These are phyloP conservation scores for Danionella dracula DNA, from an alignment of 2,797 vertebrate species.

Conservation along the genomic window DNA sequence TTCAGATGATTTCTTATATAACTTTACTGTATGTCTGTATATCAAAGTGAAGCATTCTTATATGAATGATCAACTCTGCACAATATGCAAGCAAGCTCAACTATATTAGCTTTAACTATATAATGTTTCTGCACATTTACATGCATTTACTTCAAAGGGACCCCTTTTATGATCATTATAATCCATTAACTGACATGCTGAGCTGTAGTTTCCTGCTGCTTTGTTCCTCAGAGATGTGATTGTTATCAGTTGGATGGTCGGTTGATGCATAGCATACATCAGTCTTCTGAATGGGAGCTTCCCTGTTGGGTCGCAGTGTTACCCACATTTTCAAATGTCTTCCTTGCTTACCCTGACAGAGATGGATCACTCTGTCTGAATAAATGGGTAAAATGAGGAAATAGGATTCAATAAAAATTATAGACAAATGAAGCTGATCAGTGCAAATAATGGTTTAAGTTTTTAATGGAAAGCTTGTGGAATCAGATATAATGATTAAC, in stretches of 20 bases:
- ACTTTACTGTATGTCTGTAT: no score
- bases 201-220: not conserved
- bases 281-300: not conserved
- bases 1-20: no score
- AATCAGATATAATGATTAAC: not conserved
- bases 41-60: no score
- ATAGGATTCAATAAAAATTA: no score
- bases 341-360: not conserved
- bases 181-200: not conserved
- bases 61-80: no score
- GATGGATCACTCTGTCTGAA: constrained; percentile 11
- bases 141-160: not conserved
- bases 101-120: not conserved
- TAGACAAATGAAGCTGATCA: no score
- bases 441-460: no score
- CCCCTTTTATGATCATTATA: not conserved
- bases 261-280: constrained; percentile 14
- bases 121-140: not conserved
- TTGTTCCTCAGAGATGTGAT: not conserved
- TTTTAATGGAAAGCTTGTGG: no score
- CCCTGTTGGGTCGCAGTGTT: not conserved
- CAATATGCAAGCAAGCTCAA: no score
- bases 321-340: constrained; percentile 12
- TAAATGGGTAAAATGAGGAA: not conserved
- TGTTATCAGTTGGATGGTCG: not conserved